Evolutionary conservation across 2,797 vertebrate species (phyloP).

Genomic region (Naso thynnoides): DNA sequence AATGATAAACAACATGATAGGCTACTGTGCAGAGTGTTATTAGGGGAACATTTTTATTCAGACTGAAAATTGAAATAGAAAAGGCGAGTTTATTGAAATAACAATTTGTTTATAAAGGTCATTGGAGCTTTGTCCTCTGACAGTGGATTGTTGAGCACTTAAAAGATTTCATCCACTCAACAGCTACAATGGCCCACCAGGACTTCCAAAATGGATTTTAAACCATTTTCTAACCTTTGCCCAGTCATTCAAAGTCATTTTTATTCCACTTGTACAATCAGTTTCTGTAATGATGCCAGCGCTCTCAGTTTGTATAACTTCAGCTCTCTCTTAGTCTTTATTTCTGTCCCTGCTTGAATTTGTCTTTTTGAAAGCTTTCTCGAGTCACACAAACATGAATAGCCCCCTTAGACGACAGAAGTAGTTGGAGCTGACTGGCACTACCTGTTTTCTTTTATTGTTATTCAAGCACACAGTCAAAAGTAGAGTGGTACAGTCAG

Average conservation of each 20-base stretch:
- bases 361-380: conserved; percentile 14
- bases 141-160: conserved; percentile 17
- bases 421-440: too few relatives aligned
- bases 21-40: conserved; percentile 16
- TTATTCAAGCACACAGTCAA: too few relatives aligned
- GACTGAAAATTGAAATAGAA: conserved; percentile 1
- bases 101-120: conserved; percentile 31
- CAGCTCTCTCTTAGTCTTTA: neutral
- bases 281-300: neutral
- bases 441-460: too few relatives aligned
- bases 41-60: conserved; percentile 25
- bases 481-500: too few relatives aligned
- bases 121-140: neutral
- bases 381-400: neutral
- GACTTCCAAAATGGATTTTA: neutral
- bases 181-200: conserved; percentile 2
- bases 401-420: neutral
- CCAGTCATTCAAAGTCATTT: conserved; percentile 3
- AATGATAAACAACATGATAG: conserved; percentile 60
- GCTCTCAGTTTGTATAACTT: neutral
- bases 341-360: neutral
- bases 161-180: conserved; percentile 7
- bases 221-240: neutral
- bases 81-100: conserved; percentile 7
- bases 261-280: conserved; percentile 1